Conservation (phyloP, 2,113 vertebrate genomes). For the Anhinga anhinga region DNA sequence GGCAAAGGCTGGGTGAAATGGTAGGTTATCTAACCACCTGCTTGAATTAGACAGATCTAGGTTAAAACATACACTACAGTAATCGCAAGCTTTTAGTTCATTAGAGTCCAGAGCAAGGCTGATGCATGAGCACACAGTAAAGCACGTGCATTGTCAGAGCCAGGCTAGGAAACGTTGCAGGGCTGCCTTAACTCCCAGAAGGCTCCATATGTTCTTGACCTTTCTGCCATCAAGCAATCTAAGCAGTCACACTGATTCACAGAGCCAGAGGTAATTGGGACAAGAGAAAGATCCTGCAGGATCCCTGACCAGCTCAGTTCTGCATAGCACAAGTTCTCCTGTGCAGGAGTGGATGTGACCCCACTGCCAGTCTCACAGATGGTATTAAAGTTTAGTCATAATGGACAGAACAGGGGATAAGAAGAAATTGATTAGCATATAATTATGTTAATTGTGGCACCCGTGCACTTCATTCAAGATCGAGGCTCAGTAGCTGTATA, state of each 20-base stretch:
- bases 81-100: neutral
- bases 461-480: neutral
- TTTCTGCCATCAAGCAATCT: neutral
- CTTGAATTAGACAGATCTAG: neutral
- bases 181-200: neutral
- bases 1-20: neutral
- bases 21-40: neutral
- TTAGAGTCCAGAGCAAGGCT: neutral
- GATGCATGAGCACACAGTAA: neutral
- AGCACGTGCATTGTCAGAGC: neutral
- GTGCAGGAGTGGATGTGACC: neutral
- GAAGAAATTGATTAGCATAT: neutral
- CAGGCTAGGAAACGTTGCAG: neutral
- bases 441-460: neutral
- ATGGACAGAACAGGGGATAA: neutral
- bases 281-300: neutral
- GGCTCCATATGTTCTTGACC: neutral
- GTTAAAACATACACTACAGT: neutral
- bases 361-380: neutral
- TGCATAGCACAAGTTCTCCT: neutral
- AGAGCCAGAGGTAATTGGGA: neutral
- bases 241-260: neutral
- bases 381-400: neutral
- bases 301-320: neutral
- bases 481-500: neutral